Base-by-base conservation (phyloP, 2,113 vertebrate species). In the Plectropomus leopardus region DNA sequence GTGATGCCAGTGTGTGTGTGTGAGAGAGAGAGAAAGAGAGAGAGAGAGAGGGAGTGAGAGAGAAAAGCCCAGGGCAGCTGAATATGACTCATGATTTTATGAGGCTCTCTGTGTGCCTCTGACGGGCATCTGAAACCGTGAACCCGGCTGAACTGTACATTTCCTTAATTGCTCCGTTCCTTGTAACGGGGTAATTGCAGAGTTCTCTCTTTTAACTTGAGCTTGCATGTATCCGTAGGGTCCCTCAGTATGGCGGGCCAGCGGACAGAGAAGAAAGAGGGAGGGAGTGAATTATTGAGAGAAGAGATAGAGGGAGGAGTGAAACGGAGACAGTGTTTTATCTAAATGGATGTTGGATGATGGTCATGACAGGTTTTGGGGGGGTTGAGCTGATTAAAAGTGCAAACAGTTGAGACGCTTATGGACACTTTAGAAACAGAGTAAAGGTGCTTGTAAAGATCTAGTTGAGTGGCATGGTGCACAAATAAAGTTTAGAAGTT, bases 51-150 rank as follows among this genome's bases (percentile, higher is more conserved):
- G 17, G 58, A 67, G 34, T 47, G 11, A 28, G 42, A 36, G 16
- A 60, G 47, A 30, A 28, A 23, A 36, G 65, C 59, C 47, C 34
- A 55, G 63, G 86, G 78, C 75, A 48, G 69, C 77, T 82, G 86
- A 92, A 91, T 74, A 84, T 94, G 91, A 94, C 82, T 92, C 90
- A 86, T 89, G 82, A 82, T 86, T 93, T 93, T 92, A 92, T 67
- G 78, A 90, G 88, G 82, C 89, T 93, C 80, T 92, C 71, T 58
- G 42, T 65, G 34, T 69, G 67, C 48, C 50, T 58, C 74, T 72
- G 71, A 83, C 30, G 4, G 68, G 28, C 68, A 72, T 86, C 88
- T 91, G 78, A 92, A 92, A 89, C 90, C 21, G 70, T 92, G 89
- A 92, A 88, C 90, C 79, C 45, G 60, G 65, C 84, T 92, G 87